phyloP scores from a whole-genome alignment of 2,888 invertebrate species.

The Drosophila affinis region DNA sequence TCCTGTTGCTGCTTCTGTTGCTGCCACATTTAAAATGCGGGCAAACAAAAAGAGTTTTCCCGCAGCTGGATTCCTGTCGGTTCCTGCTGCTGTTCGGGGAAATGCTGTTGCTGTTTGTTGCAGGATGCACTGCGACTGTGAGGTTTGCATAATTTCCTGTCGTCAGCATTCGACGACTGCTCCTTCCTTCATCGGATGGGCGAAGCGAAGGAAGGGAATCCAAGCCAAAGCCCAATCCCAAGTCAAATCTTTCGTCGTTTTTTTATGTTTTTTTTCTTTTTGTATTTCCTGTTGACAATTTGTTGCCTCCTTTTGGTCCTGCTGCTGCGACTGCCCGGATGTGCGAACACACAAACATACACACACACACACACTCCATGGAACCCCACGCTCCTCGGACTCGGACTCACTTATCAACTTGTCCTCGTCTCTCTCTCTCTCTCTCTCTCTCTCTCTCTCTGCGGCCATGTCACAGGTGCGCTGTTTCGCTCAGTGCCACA shows the following conservation, averaged over 20 bases:
- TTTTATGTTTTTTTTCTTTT: slow-evolving; percentile 51
- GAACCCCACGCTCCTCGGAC: slow-evolving; percentile 20
- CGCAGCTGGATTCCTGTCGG: slow-evolving; percentile 14
- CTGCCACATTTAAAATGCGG: slow-evolving; percentile 73
- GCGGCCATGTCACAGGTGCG: slow-evolving; percentile 70
- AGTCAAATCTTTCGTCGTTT: slow-evolving; percentile 43
- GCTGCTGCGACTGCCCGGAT: slow-evolving; percentile 65
- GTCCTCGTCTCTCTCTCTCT: slow-evolving; percentile 40
- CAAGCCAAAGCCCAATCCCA: slow-evolving; percentile 21
- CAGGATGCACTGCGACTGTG: slow-evolving; percentile 64
- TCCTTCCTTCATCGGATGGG: not conserved
- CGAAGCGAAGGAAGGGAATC: not conserved
- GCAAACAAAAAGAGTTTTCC: slow-evolving; percentile 50
- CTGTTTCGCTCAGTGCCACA: slow-evolving; percentile 55
- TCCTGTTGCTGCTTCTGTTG: slow-evolving; percentile 27
- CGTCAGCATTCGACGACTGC: slow-evolving; percentile 63
- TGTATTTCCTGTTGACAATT: slow-evolving; percentile 72
- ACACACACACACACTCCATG: slow-evolving; percentile 28
- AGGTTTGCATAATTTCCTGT: slow-evolving; percentile 84
- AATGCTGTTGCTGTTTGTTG: slow-evolving; percentile 27
- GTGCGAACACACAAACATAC: slow-evolving; percentile 40
- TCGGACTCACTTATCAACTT: slow-evolving; percentile 46
- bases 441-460: slow-evolving; percentile 33
- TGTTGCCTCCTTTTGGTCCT: slow-evolving; percentile 37
- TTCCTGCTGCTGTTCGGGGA: slow-evolving; percentile 34